Percentiles rank a stretch among this genome's conserved stretches.
These are phyloP conservation scores for Camponotus pennsylvanicus DNA, from an alignment of 1,140 invertebrate genomes.

Conservation along the genomic window DNA sequence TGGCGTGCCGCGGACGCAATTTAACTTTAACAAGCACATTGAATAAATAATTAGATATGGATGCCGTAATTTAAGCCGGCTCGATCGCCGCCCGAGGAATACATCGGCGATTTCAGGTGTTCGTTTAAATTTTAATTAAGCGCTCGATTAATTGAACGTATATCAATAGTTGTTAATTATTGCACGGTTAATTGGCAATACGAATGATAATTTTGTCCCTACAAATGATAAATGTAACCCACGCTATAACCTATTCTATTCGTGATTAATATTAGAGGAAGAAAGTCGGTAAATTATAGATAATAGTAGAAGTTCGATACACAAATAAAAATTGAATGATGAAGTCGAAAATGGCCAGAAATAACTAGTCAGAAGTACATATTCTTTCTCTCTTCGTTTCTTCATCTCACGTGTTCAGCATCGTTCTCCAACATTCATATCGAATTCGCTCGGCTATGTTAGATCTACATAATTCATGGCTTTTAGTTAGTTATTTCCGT, in stretches of 20 bases:
- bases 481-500: constrained; percentile 44
- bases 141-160: constrained; percentile 22
- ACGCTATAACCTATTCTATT: background rate
- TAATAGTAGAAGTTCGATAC: constrained; percentile 14
- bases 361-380: background rate
- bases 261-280: constrained; percentile 16
- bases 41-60: constrained; percentile 64
- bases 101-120: constrained; percentile 26
- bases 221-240: background rate
- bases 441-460: constrained; percentile 36
- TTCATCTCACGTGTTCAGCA: background rate
- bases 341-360: background rate
- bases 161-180: constrained; percentile 56
- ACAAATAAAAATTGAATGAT: constrained; percentile 1
- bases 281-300: constrained; percentile 1
- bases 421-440: constrained; percentile 35
- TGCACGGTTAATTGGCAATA: constrained; percentile 42
- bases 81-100: background rate
- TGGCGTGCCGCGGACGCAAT: constrained; percentile 50
- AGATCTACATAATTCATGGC: constrained; percentile 58
- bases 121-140: constrained; percentile 64
- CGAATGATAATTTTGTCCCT: constrained; percentile 27
- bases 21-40: constrained; percentile 70
- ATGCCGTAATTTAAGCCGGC: constrained; percentile 56
- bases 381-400: background rate